Percentiles rank a stretch among this genome's conserved stretches.
phyloP scores from a whole-genome alignment of 35 echinoderm and acorn worm genomes.

The Eucidaris tribuloides region DNA sequence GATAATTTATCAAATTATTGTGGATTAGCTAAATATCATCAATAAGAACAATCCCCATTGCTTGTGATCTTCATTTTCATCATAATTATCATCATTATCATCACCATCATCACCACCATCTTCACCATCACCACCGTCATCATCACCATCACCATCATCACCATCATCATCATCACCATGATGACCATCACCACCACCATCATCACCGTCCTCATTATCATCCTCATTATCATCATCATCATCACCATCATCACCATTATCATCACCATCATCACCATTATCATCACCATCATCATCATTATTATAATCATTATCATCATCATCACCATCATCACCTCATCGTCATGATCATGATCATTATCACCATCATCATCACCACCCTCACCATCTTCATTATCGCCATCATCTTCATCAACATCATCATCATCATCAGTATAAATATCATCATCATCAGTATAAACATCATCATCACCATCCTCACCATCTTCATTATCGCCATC shows the following conservation, averaged over 20 bases:
- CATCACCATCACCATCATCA: neutral
- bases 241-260: neutral
- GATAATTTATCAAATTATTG: neutral
- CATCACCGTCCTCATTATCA: neutral
- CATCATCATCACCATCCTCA: neutral
- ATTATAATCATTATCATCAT: neutral
- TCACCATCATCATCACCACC: too few species aligned
- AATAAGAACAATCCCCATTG: neutral
- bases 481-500: neutral
- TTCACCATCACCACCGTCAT: neutral
- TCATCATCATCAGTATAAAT: neutral
- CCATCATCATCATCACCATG: neutral
- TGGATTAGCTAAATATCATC: neutral
- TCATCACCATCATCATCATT: neutral
- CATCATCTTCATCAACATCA: neutral
- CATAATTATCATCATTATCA: too few species aligned
- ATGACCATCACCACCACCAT: neutral
- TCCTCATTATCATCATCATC: neutral
- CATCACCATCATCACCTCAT: neutral
- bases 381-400: too few species aligned
- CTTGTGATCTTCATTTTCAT: too few species aligned
- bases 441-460: neutral
- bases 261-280: neutral
- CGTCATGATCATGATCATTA: neutral
- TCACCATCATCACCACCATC: too few species aligned